Evolutionary conservation across 1,140 invertebrate species (phyloP).

Genomic region (Eriosoma lanigerum): DNA sequence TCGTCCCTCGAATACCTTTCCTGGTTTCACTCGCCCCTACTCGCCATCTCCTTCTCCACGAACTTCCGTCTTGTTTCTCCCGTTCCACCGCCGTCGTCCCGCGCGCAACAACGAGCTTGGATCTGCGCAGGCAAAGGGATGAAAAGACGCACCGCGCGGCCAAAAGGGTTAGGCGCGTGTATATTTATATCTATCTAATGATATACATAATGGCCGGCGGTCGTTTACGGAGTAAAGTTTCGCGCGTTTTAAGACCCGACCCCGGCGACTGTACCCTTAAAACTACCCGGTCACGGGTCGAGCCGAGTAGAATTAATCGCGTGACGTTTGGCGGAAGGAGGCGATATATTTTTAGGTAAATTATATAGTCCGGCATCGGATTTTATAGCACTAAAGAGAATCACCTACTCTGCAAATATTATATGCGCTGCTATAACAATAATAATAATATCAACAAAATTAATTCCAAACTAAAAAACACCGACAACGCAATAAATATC

Average conservation of each 20-base stretch:
- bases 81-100: no score
- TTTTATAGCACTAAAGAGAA: no score
- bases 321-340: neutral
- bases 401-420: no score
- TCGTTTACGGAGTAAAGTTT: constrained; percentile 48
- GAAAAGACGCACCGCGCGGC: neutral
- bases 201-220: constrained; percentile 32
- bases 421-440: no score
- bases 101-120: neutral
- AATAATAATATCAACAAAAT: no score
- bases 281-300: neutral
- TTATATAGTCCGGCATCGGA: no score
- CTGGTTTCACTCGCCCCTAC: neutral
- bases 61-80: no score
- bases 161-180: constrained; percentile 15
- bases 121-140: neutral
- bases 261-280: neutral
- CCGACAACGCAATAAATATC: no score
- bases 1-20: neutral
- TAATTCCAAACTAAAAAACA: no score
- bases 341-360: no score
- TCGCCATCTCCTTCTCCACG: no score
- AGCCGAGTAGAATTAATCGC: constrained; percentile 38
- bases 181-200: no score
- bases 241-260: constrained; percentile 18